phyloP scores from a whole-genome alignment of 2,797 vertebrate species.

The Periophthalmus magnuspinnatus region DNA sequence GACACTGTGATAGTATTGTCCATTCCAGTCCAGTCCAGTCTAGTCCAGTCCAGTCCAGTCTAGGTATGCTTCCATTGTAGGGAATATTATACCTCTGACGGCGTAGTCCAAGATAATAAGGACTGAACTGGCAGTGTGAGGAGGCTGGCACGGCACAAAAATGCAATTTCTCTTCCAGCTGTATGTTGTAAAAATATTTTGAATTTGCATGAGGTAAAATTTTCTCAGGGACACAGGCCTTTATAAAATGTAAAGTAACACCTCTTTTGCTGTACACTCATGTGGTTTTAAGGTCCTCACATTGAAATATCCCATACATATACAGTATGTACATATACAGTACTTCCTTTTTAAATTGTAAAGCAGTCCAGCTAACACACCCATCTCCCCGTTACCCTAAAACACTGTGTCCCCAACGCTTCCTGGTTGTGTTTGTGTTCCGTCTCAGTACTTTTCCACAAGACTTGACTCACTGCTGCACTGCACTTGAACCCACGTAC shows the following conservation, averaged over 20 bases:
- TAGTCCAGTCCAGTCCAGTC: too few species aligned
- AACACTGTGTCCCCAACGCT: constrained; percentile 15
- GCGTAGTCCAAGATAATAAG: too few species aligned
- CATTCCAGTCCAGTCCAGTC: too few species aligned
- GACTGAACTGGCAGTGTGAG: too few species aligned
- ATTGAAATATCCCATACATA: neutral
- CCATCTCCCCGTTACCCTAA: neutral
- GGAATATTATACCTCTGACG: too few species aligned
- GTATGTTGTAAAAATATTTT: neutral
- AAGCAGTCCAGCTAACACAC: neutral
- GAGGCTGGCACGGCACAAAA: too few species aligned
- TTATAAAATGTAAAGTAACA: too few species aligned
- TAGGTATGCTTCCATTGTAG: too few species aligned
- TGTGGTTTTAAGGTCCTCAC: neutral
- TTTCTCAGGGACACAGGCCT: neutral
- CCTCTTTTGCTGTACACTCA: neutral
- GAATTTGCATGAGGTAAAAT: neutral
- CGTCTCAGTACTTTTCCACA: constrained; percentile 72
- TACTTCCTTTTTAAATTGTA: too few species aligned
- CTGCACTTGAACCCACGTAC: constrained; percentile 45
- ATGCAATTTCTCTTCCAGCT: too few species aligned
- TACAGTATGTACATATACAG: too few species aligned
- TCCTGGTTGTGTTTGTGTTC: constrained; percentile 24
- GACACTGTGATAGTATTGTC: too few species aligned
- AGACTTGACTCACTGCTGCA: constrained; percentile 53